phyloP scores from a whole-genome alignment of 2,113 vertebrate genomes.

The Chlamydotis undulata region DNA sequence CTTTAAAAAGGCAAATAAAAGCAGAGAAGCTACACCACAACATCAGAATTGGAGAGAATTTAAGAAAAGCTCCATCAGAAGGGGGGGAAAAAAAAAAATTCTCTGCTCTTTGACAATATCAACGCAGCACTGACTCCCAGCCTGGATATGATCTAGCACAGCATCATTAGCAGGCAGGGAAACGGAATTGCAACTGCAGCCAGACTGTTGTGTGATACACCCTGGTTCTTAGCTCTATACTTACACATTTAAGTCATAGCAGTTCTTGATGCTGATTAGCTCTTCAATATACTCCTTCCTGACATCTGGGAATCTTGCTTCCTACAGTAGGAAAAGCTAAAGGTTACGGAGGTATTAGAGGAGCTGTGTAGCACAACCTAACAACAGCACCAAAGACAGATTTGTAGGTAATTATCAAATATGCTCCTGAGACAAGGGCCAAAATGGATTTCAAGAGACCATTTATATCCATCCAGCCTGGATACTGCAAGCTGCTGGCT shows the following conservation, averaged over 20 bases:
- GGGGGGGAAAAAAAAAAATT: background rate
- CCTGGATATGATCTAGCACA: background rate
- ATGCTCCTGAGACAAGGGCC: background rate
- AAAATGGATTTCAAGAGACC: background rate
- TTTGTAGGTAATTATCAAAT: background rate
- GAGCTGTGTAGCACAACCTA: background rate
- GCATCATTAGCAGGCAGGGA: background rate
- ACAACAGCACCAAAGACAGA: background rate
- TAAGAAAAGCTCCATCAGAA: background rate
- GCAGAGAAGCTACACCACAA: background rate
- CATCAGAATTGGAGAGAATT: background rate
- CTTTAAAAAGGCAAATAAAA: background rate
- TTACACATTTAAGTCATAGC: conserved; percentile 83
- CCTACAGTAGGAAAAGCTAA: conserved; percentile 63
- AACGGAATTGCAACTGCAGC: background rate
- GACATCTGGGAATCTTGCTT: conserved; percentile 82
- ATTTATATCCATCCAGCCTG: background rate
- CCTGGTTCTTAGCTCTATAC: background rate
- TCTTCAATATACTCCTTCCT: conserved; percentile 78
- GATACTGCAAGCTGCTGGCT: background rate
- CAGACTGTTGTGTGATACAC: background rate
- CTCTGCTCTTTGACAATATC: background rate
- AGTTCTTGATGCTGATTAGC: conserved; percentile 78
- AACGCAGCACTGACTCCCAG: background rate
- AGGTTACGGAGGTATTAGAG: background rate